Conservation (phyloP, 2,888 invertebrate species). For the Leptinotarsa tumamoca region DNA sequence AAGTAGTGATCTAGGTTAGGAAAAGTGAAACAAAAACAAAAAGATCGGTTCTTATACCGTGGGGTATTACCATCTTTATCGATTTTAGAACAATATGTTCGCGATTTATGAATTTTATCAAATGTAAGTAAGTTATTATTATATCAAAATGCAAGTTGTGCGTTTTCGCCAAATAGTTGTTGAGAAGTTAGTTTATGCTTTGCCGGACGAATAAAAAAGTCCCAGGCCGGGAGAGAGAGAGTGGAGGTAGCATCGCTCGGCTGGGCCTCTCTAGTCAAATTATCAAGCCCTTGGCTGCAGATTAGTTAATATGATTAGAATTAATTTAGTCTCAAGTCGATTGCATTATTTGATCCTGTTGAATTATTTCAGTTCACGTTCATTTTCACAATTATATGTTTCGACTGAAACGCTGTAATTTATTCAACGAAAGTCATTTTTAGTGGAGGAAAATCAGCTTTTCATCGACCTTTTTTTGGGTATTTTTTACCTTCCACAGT, state of each 20-base stretch:
- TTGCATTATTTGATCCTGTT: slow-evolving; percentile 23
- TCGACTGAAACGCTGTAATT: neutral
- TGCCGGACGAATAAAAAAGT: slow-evolving; percentile 57
- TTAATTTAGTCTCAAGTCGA: slow-evolving; percentile 57
- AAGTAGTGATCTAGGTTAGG: slow-evolving; percentile 57
- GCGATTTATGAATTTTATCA: slow-evolving; percentile 66
- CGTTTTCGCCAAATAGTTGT: slow-evolving; percentile 66
- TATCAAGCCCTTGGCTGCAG: slow-evolving; percentile 64
- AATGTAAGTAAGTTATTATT: slow-evolving; percentile 62
- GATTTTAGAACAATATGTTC: slow-evolving; percentile 66
- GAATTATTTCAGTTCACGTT: neutral
- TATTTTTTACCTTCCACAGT: too few relatives aligned
- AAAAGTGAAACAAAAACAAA: slow-evolving; percentile 47
- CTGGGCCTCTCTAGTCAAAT: slow-evolving; percentile 68
- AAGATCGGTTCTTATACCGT: slow-evolving; percentile 52
- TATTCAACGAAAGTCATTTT: neutral
- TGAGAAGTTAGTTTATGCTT: slow-evolving; percentile 66
- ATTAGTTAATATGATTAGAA: slow-evolving; percentile 66
- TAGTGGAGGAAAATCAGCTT: too few relatives aligned
- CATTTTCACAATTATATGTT: too few relatives aligned
- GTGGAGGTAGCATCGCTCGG: slow-evolving; percentile 53
- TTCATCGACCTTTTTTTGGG: too few relatives aligned
- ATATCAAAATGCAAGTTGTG: slow-evolving; percentile 65
- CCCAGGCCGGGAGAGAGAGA: slow-evolving; percentile 56
- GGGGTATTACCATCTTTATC: slow-evolving; percentile 57